Evolutionary conservation across 1,140 invertebrate species (phyloP), one percentile per base, ranked within the genome.

Genomic region (Drosophila lini): DNA sequence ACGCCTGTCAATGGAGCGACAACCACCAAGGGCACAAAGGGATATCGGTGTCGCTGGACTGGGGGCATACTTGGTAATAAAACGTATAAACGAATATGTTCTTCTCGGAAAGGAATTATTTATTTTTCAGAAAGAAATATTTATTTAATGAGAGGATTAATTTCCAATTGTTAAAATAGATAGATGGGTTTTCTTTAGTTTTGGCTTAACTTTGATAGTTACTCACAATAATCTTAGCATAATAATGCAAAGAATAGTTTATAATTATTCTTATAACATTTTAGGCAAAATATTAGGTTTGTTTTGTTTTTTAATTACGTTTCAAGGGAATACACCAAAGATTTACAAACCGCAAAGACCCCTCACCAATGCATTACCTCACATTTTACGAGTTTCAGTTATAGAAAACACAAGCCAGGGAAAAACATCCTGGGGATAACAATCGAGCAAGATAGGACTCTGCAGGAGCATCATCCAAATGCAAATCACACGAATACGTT

Each of bases 401-500:
- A 64, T 53, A 67, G 42, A 53, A 53, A 53, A 36, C 38, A 34
- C 11, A 31, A 11, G 36, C 25, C 9, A 36, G 19, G 32, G 15
- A 47, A 25, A 47, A 61, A 47, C 59, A 45, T 74, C 56, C 41
- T 47, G 25, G 47, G 65, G 65, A 85, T 81, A 79, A 86, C 69
- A 86, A 81, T 85, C 50, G 78, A 59, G 58, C 70, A 25, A 55
- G 52, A 63, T 48, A 71, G 69, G 36, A 42, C 60, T 58, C 71
- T 32, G 61, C 75, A 53, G 48, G 38, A 38, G 36, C 55, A 55
- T 44, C 69, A 59, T 41, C 34, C 71, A 69, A 80, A 86, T 74
- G 83, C 83, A 88, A 85, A 86, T 85, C 69, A 53, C 67, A 58
- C 41, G 69, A 58, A 75, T 48, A 53, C 73, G 69, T 59, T 59